phyloP scores from a whole-genome alignment of 2,113 vertebrate species.

The Brevimyrus niger region DNA sequence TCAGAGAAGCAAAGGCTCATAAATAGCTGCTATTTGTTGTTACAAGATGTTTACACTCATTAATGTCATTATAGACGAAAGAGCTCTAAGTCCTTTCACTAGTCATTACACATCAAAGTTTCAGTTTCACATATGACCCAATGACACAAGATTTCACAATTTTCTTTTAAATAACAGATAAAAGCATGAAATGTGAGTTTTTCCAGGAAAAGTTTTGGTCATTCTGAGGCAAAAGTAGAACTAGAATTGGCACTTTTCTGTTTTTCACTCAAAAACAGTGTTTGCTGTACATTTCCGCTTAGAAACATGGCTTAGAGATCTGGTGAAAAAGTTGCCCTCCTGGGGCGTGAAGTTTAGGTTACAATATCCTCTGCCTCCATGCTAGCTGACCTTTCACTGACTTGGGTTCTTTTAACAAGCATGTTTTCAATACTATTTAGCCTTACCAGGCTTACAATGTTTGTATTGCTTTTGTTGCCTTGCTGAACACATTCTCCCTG shows the following conservation, averaged over 20 bases:
- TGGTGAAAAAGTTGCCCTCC: not conserved
- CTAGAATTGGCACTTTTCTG: not conserved
- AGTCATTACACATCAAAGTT: not conserved
- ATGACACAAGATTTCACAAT: not conserved
- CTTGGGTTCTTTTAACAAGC: not conserved
- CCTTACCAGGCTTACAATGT: not conserved
- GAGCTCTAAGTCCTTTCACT: not conserved
- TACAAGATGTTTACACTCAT: not conserved
- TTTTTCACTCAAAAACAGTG: not conserved
- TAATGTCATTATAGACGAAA: not conserved
- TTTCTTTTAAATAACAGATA: not conserved
- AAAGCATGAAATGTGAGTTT: not conserved
- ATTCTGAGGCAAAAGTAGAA: not conserved
- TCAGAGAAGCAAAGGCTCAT: not conserved
- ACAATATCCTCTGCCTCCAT: not conserved
- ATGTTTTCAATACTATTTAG: not conserved
- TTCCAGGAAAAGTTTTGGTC: not conserved
- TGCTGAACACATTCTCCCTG: not conserved
- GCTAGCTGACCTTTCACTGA: not conserved
- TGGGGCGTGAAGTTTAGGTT: not conserved
- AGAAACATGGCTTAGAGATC: not conserved
- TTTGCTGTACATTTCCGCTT: not conserved
- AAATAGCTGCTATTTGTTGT: not conserved
- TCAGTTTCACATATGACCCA: not conserved
- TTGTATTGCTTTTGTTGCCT: not conserved